These are phyloP conservation scores for Castor canadensis DNA, from an alignment of 2,113 vertebrate species.

Conservation along the genomic window DNA sequence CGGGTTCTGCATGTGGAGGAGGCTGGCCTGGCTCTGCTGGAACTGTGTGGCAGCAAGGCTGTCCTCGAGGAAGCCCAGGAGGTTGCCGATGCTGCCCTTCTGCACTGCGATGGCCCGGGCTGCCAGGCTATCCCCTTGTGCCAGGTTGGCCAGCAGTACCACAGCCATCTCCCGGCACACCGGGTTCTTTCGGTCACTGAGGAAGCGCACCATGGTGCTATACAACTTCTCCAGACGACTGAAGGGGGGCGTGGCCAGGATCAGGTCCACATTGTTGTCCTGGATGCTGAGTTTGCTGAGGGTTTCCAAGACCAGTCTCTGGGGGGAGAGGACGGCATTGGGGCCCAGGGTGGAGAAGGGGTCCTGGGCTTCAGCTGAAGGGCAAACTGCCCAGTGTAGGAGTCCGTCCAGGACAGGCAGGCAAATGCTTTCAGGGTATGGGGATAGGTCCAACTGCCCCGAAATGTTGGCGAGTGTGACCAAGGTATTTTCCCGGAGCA, in stretches of 20 bases:
- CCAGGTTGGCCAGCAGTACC: slow-evolving; percentile 98
- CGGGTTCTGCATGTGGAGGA: slow-evolving; percentile 96
- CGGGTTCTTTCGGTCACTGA: slow-evolving; percentile 97
- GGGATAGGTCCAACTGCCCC: slow-evolving; percentile 97
- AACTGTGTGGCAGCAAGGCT: slow-evolving; percentile 98
- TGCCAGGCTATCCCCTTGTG: slow-evolving; percentile 97
- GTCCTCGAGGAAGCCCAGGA: slow-evolving; percentile 98
- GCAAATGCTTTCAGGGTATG: slow-evolving; percentile 98
- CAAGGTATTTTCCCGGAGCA: slow-evolving; percentile 97
- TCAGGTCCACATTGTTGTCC: slow-evolving; percentile 99
- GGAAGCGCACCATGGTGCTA: slow-evolving; percentile 96
- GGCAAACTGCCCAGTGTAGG: slow-evolving; percentile 98
- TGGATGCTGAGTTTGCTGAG: slow-evolving; percentile 99
- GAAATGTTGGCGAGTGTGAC: slow-evolving; percentile 99
- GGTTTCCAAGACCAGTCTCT: slow-evolving; percentile 99
- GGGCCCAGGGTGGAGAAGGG: slow-evolving; percentile 96
- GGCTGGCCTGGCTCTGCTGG: slow-evolving; percentile 96
- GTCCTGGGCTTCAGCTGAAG: slow-evolving; percentile 98
- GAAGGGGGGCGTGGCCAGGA: slow-evolving; percentile 97
- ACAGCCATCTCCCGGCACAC: slow-evolving; percentile 99
- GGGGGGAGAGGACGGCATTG: slow-evolving; percentile 96
- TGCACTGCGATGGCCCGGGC: slow-evolving; percentile 97
- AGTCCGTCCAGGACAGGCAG: slow-evolving; percentile 97
- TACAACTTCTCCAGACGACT: slow-evolving; percentile 97
- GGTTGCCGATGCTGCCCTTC: slow-evolving; percentile 97